Conservation (phyloP, 2,888 invertebrate species). For the Syrphus vitripennis region DNA sequence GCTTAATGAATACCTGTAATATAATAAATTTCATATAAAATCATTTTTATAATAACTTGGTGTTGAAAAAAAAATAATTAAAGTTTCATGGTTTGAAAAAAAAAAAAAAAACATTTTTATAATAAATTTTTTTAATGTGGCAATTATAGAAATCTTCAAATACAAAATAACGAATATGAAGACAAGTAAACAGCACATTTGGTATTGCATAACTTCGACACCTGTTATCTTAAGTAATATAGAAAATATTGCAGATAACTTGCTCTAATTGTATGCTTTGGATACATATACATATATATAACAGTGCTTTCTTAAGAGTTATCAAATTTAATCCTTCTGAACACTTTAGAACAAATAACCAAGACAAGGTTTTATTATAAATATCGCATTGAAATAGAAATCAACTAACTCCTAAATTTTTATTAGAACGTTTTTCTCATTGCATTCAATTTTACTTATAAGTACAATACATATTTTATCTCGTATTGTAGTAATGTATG, state of each 20-base stretch:
- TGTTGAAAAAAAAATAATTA: no score
- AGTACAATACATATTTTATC: no score
- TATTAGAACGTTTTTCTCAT: no score
- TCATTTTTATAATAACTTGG: neutral
- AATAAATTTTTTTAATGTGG: neutral
- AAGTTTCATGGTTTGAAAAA: no score
- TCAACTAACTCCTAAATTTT: no score
- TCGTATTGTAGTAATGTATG: constrained; percentile 26
- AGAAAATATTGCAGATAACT: constrained; percentile 30
- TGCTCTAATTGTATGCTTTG: constrained; percentile 60
- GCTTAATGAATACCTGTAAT: constrained; percentile 93
- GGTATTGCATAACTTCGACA: constrained; percentile 56
- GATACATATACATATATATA: neutral
- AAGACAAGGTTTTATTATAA: no score
- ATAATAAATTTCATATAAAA: neutral
- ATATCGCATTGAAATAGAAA: no score
- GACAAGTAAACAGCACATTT: constrained; percentile 53
- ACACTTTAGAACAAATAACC: no score
- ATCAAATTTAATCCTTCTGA: no score
- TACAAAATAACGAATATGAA: neutral
- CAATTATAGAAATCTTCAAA: constrained; percentile 53
- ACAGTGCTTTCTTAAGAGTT: no score
- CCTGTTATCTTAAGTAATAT: constrained; percentile 39
- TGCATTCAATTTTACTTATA: no score
- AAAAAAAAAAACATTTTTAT: no score